Conservation (phyloP, 1,140 invertebrate genomes). For the Tetraneura akinire region DNA sequence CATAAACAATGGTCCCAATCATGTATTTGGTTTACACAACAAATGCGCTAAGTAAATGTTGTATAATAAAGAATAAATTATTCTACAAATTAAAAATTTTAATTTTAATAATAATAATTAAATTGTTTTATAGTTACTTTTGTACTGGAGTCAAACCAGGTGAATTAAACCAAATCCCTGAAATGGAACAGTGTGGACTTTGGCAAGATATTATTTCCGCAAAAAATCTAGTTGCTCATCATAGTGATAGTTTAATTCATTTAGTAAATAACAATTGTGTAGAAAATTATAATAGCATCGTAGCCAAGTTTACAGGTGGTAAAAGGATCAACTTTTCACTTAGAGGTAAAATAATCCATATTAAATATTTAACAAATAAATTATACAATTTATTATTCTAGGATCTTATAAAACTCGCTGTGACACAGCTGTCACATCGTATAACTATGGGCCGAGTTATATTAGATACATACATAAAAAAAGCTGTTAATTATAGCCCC, state of each 20-base stretch:
- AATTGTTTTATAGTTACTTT: slow-evolving; percentile 28
- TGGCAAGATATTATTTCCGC: background rate
- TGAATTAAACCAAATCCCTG: background rate
- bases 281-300: background rate
- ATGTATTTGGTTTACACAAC: slow-evolving; percentile 7
- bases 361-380: background rate
- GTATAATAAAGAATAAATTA: background rate
- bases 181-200: background rate
- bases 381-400: background rate
- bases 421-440: background rate
- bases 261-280: background rate
- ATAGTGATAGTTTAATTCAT: background rate
- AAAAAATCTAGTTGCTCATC: background rate
- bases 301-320: background rate
- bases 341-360: background rate
- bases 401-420: background rate
- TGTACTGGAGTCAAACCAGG: background rate
- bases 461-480: background rate
- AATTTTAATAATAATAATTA: too few species aligned
- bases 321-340: background rate
- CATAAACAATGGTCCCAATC: slow-evolving; percentile 11
- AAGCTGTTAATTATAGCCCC: background rate
- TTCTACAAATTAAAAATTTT: slow-evolving; percentile 9
- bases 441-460: slow-evolving; percentile 13
- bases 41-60: background rate